phyloP scores from a whole-genome alignment of 2,113 vertebrate species.

The Pteruthius melanotis region DNA sequence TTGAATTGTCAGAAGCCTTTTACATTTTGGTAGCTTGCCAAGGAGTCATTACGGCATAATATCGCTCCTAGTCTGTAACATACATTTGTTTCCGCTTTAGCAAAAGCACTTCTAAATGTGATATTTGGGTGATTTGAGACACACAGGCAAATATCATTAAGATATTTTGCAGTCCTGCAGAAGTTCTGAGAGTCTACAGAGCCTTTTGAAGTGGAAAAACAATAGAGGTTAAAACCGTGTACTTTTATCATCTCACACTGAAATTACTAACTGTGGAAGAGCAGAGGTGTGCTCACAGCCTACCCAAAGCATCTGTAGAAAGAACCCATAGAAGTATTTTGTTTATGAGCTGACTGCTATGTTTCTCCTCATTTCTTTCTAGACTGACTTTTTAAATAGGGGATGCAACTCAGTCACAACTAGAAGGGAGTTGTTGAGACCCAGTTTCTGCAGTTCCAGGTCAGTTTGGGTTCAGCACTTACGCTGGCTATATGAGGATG shows the following conservation, averaged over 20 bases:
- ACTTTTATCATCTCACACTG: background rate
- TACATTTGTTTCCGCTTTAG: background rate
- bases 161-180: background rate
- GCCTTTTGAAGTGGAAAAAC: background rate
- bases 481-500: rapidly evolving
- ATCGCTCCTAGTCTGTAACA: background rate
- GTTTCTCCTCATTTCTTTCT: background rate
- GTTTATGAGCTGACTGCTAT: background rate
- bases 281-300: background rate
- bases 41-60: background rate
- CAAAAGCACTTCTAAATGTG: background rate
- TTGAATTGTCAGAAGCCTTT: slow-evolving; percentile 21
- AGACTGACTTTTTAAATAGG: background rate
- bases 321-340: background rate
- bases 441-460: background rate
- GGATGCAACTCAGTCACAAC: background rate
- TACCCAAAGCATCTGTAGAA: background rate
- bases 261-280: background rate
- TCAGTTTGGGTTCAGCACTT: background rate
- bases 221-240: background rate
- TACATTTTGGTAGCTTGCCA: slow-evolving; percentile 2
- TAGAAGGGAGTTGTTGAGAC: background rate
- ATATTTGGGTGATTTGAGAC: background rate
- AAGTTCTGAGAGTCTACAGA: background rate
- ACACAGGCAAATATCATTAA: background rate